Evolutionary conservation across 1,140 invertebrate genomes (phyloP), one percentile per base, ranked within the genome.

Genomic region (Drosophila pandora): DNA sequence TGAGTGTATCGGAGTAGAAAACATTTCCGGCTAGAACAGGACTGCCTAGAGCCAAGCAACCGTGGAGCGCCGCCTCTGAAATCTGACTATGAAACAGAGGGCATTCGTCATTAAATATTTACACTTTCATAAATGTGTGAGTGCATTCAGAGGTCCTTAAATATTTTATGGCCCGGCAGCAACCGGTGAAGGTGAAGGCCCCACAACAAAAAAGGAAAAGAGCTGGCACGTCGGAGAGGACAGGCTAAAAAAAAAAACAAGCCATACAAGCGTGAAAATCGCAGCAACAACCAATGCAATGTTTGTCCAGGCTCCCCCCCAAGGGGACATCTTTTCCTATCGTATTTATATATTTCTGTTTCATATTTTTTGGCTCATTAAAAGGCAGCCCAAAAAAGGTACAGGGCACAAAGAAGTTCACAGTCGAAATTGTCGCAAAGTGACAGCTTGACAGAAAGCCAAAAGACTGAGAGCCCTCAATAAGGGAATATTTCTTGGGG

Each of bases 91-190:
- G 52, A 32, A 53, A 45, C 68, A 62, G 53, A 61, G 64, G 70
- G 74, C 64, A 82, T 71, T 75, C 74, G 65, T 87, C 82, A 85
- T 85, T 85, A 85, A 85, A 85, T 85, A 85, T 85, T 85, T 87
- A 85, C 78, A 87, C 82, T 85, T 85, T 85, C 82, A 85, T 85
- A 85, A 85, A 85, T 85, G 82, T 87, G 82, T 85, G 83, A 85
- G 82, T 87, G 82, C 82, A 85, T 85, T 87, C 82, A 71, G 60
- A 75, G 81, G 78, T 76, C 69, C 70, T 72, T 85, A 88, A 85
- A 85, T 85, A 85, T 85, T 87, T 85, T 75, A 85, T 69, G 65
- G 60, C 73, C 57, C 64, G 39, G 64, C 50, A 60, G 53, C 77
- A 50, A 79, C 79, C 69, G 73, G 65, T 72, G 67, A 75, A 74